Conservation (phyloP, 2,888 invertebrate species). For the Platycheirus albimanus region DNA sequence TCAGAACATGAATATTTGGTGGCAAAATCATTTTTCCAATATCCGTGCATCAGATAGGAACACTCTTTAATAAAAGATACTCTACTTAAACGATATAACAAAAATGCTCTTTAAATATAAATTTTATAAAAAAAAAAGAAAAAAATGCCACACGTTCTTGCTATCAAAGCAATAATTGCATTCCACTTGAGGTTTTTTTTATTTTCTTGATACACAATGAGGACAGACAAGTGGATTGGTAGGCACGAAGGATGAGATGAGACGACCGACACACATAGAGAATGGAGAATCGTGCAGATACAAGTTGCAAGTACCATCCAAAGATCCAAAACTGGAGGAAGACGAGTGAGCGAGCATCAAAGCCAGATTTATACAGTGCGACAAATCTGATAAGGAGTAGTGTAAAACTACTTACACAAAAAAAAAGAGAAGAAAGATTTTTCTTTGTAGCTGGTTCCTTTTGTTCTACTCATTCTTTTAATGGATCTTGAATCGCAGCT, state of each 20-base stretch:
- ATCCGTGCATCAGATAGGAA: constrained; percentile 8
- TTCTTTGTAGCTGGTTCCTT: constrained; percentile 60
- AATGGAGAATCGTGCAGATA: constrained; percentile 55
- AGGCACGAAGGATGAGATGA: neutral
- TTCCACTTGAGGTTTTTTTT: constrained; percentile 28
- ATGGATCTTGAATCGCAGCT: constrained; percentile 49
- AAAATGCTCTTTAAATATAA: constrained; percentile 7
- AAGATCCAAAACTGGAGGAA: neutral
- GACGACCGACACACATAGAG: constrained; percentile 3
- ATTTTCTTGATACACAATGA: constrained; percentile 3
- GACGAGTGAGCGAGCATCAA: neutral
- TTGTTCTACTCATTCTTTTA: constrained; percentile 65
- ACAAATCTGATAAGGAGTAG: constrained; percentile 72
- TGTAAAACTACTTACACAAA: constrained; percentile 65
- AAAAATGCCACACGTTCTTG: constrained; percentile 29
- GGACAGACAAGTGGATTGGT: constrained; percentile 25
- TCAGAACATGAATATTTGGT: no score
- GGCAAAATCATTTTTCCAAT: neutral
- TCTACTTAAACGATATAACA: constrained; percentile 1
- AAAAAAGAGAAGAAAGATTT: neutral
- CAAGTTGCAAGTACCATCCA: constrained; percentile 47
- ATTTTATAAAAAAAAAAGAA: constrained; percentile 4
- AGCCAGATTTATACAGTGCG: constrained; percentile 66
- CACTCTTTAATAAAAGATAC: neutral
- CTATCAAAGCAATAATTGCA: constrained; percentile 59